Evolutionary conservation across 2,797 vertebrate species (phyloP), one percentile per base, ranked within the genome.

Genomic region (Todus mexicanus): DNA sequence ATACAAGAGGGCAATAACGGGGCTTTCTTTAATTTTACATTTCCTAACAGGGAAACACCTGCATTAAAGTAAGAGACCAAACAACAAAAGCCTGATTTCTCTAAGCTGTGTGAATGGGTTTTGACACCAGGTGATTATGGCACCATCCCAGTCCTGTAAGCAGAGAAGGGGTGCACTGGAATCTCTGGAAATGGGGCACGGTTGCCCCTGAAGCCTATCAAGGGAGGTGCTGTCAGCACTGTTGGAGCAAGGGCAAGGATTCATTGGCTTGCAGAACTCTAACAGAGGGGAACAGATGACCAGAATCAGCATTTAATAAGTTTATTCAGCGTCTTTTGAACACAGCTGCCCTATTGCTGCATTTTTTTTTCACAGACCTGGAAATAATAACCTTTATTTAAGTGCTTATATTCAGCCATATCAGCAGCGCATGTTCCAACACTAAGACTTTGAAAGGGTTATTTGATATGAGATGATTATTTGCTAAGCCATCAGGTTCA

Each of bases 361-460:
- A 4, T 12, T 48, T 71, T 66, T 53, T 87, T 82, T 78, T 40
- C 66, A 45, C 6, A 35, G 82, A 33, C 51, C 72, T 85, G 66
- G 79, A 92, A 96, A 92, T 92, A 94, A 95, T 70, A 92, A 75
- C 63, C 87, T 89, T 95, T 93, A 77, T 91, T 94, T 84, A 86
- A 92, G 76, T 76, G 82, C 75, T 93, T 92, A 35, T 85, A 70
- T 92, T 93, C 70, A 92, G 78, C 87, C 70, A 9, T 92, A 94
- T 93, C 84, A 90, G 93, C 90, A 93, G 54, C n/a, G 47, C 48
- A 10, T 81, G 75, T 93, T 89, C 84, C 89, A 93, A 50, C 47
- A 84, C 47, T 71, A 84, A 89, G 80, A 50, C 68, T 85, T 89
- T 93, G 93, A 94, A 93, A 94, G 21, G 63, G 76, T 66, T 91